Conservation (phyloP, 2,113 vertebrate genomes). For the Sus scrofa region T2T-Sscrofa CM000826.6:95913501-95914000, state of each 20-base stretch:
- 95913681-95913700: slow-evolving; percentile 25
- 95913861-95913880: slow-evolving; percentile 55
- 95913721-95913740: slow-evolving; percentile 33
- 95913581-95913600: slow-evolving; percentile 72
- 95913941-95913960: neutral
- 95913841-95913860: slow-evolving; percentile 37
- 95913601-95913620: slow-evolving; percentile 3
- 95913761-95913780: slow-evolving; percentile 50
- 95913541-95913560: slow-evolving; percentile 19
- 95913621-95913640: slow-evolving; percentile 48
- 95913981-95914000: neutral
- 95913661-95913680: slow-evolving; percentile 55
- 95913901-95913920: slow-evolving; percentile 18
- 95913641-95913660: slow-evolving; percentile 60
- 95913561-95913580: slow-evolving; percentile 55
- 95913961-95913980: neutral
- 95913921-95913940: neutral
- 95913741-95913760: slow-evolving; percentile 28
- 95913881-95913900: neutral
- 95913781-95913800: slow-evolving; percentile 31
- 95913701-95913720: neutral
- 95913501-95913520: slow-evolving; percentile 43
- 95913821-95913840: slow-evolving; percentile 38
- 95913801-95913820: slow-evolving; percentile 62
- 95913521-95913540: slow-evolving; percentile 61